Conservation (phyloP, 2,797 vertebrate species). For the Lycodopsis pacificus region DNA sequence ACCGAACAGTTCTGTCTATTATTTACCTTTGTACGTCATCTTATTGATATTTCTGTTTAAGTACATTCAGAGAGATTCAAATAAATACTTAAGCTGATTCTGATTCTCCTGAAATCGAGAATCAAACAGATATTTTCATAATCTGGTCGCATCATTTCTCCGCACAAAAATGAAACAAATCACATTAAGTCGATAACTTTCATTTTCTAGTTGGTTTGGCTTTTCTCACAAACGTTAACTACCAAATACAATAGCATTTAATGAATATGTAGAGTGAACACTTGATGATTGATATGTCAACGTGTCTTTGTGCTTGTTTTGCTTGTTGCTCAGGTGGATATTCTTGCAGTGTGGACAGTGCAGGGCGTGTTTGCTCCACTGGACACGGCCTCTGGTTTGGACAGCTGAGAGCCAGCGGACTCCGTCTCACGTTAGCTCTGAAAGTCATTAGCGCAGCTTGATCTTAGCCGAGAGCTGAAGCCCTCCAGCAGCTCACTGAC, state of each 20-base stretch:
- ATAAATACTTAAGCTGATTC: too few species aligned
- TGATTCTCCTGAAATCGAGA: too few species aligned
- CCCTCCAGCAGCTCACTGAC: slow-evolving; percentile 43
- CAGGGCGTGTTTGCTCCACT: slow-evolving; percentile 38
- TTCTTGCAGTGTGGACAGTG: slow-evolving; percentile 43
- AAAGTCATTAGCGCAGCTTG: slow-evolving; percentile 55
- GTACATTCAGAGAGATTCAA: too few species aligned
- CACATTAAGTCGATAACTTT: neutral
- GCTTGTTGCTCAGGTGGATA: neutral
- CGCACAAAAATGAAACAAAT: neutral
- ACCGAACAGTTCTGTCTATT: too few species aligned
- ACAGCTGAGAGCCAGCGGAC: slow-evolving; percentile 61
- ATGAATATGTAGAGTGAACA: neutral
- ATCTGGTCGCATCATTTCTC: neutral
- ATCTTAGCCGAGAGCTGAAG: slow-evolving; percentile 28
- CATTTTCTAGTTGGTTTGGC: neutral
- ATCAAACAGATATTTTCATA: too few species aligned
- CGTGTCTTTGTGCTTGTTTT: too few species aligned
- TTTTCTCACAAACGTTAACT: neutral
- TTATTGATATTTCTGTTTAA: too few species aligned
- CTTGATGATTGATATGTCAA: neutral
- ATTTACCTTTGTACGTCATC: too few species aligned
- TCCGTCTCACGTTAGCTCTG: slow-evolving; percentile 55
- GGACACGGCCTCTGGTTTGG: slow-evolving; percentile 36
- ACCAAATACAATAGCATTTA: rapidly evolving